Base-by-base conservation (phyloP, 2,113 vertebrate genomes). In the Psittacara wagleri region DNA sequence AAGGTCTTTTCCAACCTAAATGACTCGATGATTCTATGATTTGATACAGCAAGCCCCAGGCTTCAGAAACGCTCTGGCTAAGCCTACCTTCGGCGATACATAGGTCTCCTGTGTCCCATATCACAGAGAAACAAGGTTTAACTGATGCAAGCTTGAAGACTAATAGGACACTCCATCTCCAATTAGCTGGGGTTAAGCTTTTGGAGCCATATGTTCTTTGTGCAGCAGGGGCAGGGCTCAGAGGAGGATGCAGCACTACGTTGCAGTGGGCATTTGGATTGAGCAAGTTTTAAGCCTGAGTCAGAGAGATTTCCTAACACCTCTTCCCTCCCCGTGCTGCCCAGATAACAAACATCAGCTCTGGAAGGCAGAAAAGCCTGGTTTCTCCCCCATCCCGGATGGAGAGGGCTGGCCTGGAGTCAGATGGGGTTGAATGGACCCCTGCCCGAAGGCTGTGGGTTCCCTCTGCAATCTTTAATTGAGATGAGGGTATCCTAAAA, bases 301-400 rank as follows among this genome's bases (percentile, higher is more conserved):
- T 94, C 92, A 94, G 83, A 94, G 86, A 95, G 83, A 92, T 97
- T 95, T 94, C 95, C 83, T 61, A 95, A 96, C 83, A 89, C 86
- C 81, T 90, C 92, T 90, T 90, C 49, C 57, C 66, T 89, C 69
- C 84, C 75, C 1, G 0, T 28, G 1, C 37, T 89, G 73, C 63
- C 61, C 74, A 39, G 86, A 92, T 19, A 86, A 84, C 83, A 86
- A 90, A 78, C 80, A 77, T 14, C 28, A 39, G 67, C 81, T 92
- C 86, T 48, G 61, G 35, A 83, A 81, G 83, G 55, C 35, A 84
- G 39, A 61, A 61, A 25, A 61, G 3, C 43, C n/a, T 33, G 18
- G 9, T 13, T 83, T 74, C 61, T 75, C 3, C 1, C 69, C 64
- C 83, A 64, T 67, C 61, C 86, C 2, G 1, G 4, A 37, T 7